Evolutionary conservation across 1,140 invertebrate species (phyloP).

Genomic region (Drosophila oshimai): DNA sequence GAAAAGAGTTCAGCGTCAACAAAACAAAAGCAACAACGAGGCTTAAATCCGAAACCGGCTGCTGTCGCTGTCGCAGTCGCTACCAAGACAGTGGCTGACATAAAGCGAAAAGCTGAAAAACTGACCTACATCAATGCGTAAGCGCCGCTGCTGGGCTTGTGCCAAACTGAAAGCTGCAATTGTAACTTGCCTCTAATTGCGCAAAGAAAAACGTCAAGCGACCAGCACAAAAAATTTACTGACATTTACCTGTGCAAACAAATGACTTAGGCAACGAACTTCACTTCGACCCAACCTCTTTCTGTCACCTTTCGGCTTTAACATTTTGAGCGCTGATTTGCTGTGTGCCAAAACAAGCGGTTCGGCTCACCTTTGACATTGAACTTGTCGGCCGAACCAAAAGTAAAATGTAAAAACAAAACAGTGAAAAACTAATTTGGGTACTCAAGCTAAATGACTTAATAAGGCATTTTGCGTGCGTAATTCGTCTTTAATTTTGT

Average conservation of each 20-base stretch:
- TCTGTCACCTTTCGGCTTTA: slow-evolving; percentile 22
- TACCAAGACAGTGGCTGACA: slow-evolving; percentile 22
- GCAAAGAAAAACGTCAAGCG: slow-evolving; percentile 45
- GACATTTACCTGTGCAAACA: slow-evolving; percentile 58
- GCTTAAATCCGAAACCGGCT: slow-evolving; percentile 64
- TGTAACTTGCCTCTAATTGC: slow-evolving; percentile 65
- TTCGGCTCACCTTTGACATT: slow-evolving; percentile 71
- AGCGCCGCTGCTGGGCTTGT: slow-evolving; percentile 49
- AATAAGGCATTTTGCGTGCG: slow-evolving; percentile 16
- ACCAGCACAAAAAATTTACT: slow-evolving; percentile 54
- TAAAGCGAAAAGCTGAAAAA: slow-evolving; percentile 67
- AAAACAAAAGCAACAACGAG: slow-evolving; percentile 26
- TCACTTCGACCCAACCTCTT: slow-evolving; percentile 1
- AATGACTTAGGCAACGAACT: slow-evolving; percentile 75
- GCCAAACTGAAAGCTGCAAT: slow-evolving; percentile 50
- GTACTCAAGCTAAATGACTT: slow-evolving; percentile 9
- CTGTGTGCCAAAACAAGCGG: slow-evolving; percentile 8
- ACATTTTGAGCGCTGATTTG: slow-evolving; percentile 21
- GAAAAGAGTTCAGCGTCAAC: slow-evolving; percentile 57
- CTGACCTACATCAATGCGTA: slow-evolving; percentile 77
- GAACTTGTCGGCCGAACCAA: slow-evolving; percentile 61
- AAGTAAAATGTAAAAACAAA: slow-evolving; percentile 15
- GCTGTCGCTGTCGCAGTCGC: slow-evolving; percentile 45
- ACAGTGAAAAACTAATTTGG: slow-evolving; percentile 17
- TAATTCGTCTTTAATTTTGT: slow-evolving; percentile 11